phyloP scores from a whole-genome alignment of 2,797 vertebrate genomes.

The Melanotaenia nigrans region DNA sequence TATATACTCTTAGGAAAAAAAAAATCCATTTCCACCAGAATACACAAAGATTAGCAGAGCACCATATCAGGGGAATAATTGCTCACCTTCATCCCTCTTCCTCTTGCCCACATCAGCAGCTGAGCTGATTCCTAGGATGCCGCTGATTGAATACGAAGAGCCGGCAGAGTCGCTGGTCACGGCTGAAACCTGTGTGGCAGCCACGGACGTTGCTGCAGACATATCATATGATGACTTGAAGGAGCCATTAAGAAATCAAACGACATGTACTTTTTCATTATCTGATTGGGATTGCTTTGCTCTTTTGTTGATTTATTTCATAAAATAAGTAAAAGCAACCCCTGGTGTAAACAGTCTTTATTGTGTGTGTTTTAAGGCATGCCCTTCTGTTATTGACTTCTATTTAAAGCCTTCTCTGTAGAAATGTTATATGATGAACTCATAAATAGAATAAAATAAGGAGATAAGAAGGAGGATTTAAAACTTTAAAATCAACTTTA shows the following conservation, averaged over 20 bases:
- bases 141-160: constrained; percentile 98
- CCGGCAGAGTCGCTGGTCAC: constrained; percentile 94
- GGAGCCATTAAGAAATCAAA: constrained; percentile 2
- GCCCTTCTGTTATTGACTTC: not conserved
- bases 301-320: not conserved
- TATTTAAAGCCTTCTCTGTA: not conserved
- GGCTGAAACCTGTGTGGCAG: constrained; percentile 93
- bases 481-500: not conserved
- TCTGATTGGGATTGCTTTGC: not conserved
- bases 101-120: constrained; percentile 93
- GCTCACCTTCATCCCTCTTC: constrained; percentile 95
- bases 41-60: constrained; percentile 2
- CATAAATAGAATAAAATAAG: no score
- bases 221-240: constrained; percentile 38
- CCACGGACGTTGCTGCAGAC: constrained; percentile 90
- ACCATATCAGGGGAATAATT: constrained; percentile 6
- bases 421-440: not conserved
- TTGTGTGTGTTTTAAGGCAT: not conserved
- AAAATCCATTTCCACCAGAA: not conserved
- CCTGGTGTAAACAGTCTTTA: not conserved
- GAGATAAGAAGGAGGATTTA: not conserved
- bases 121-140: constrained; percentile 96
- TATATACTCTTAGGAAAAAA: constrained; percentile 7
- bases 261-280: not conserved
- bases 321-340: not conserved